These are phyloP conservation scores for Engystomops pustulosus DNA, from an alignment of 2,113 vertebrate species.

Conservation along the genomic window DNA sequence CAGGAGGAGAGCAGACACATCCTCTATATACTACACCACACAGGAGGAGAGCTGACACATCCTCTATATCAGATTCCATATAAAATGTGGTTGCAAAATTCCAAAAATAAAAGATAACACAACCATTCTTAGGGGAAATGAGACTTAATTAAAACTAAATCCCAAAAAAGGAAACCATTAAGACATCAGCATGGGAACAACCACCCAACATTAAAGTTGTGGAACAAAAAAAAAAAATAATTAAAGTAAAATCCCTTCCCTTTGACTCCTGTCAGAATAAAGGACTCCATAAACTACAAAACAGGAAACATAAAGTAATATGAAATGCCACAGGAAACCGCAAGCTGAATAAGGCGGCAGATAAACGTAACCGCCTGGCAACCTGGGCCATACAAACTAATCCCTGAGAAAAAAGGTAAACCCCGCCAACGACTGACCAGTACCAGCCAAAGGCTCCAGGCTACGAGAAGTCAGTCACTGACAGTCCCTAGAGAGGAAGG, in stretches of 20 bases:
- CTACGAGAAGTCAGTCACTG: background rate
- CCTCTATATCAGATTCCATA: no score
- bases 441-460: background rate
- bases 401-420: background rate
- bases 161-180: slow-evolving; percentile 5
- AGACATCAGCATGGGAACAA: background rate
- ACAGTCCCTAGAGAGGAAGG: background rate
- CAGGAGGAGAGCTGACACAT: background rate
- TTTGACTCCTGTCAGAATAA: background rate
- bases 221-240: background rate
- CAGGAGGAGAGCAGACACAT: no score
- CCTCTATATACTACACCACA: slow-evolving; percentile 1
- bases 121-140: no score
- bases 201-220: background rate
- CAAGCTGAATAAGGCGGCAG: background rate
- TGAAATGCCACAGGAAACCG: background rate
- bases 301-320: background rate
- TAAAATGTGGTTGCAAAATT: no score
- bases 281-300: background rate
- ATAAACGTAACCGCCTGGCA: background rate
- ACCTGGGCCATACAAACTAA: background rate
- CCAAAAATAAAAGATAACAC: no score
- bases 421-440: background rate
- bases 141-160: background rate
- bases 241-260: no score